Conservation (phyloP, 2,888 invertebrate species). For the Ypsolopha scabrella region DNA sequence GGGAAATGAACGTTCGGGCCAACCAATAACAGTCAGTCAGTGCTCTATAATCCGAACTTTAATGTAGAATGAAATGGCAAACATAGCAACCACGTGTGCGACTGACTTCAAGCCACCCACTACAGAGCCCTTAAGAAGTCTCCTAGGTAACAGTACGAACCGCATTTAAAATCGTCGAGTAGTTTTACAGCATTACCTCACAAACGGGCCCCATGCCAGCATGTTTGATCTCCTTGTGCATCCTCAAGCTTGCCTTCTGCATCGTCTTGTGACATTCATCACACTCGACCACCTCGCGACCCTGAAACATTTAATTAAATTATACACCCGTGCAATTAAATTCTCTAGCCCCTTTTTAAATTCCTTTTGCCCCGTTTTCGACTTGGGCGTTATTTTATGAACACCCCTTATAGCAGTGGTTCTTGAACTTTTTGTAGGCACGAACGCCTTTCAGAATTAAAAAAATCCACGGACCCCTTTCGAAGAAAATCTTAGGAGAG, state of each 20-base stretch:
- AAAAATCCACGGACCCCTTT: too few species aligned
- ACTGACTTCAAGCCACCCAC: too few species aligned
- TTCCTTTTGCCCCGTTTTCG: not conserved
- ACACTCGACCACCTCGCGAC: conserved; percentile 28
- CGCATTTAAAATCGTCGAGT: not conserved
- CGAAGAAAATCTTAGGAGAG: too few species aligned
- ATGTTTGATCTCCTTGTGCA: conserved; percentile 35
- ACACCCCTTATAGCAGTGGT: not conserved
- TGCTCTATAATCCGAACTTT: too few species aligned
- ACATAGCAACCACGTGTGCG: too few species aligned
- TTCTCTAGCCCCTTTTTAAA: too few species aligned
- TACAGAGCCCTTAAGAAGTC: too few species aligned
- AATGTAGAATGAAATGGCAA: too few species aligned
- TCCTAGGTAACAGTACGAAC: not conserved
- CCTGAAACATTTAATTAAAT: conserved; percentile 14
- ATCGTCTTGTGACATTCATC: conserved; percentile 36
- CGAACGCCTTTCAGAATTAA: not conserved
- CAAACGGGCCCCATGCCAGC: conserved; percentile 39
- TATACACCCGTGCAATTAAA: too few species aligned
- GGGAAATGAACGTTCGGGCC: too few species aligned
- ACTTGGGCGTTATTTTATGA: not conserved
- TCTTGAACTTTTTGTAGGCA: not conserved
- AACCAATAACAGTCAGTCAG: too few species aligned
- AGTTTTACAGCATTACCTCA: conserved; percentile 21
- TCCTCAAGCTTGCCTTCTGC: conserved; percentile 32